A percentile compares a stretch with the other conserved stretches of the same genome.
phyloP scores from a whole-genome alignment of 2,113 vertebrate species.

The Nerophis lumbriciformis region DNA sequence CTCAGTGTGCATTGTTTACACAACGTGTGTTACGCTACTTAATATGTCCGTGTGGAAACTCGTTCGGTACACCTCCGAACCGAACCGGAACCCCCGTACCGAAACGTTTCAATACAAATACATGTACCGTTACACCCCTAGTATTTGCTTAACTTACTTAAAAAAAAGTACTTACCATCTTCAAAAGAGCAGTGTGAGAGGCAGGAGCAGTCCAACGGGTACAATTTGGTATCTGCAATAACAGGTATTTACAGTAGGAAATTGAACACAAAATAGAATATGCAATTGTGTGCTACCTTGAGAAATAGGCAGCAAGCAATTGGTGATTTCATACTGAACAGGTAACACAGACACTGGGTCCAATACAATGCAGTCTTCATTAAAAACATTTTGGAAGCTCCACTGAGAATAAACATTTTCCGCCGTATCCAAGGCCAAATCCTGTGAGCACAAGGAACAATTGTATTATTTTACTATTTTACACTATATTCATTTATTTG shows the following conservation, averaged over 20 bases:
- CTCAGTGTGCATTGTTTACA: too few relatives aligned
- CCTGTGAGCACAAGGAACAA: conserved; percentile 38
- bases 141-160: too few relatives aligned
- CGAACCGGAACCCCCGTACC: too few relatives aligned
- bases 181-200: conserved; percentile 77
- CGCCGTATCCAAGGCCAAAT: conserved; percentile 68
- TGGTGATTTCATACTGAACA: conserved; percentile 83
- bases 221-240: conserved; percentile 73
- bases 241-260: background rate
- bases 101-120: too few relatives aligned
- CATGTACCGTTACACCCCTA: too few relatives aligned
- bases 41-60: too few relatives aligned
- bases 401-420: conserved; percentile 81
- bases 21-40: too few relatives aligned
- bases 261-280: background rate
- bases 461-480: background rate
- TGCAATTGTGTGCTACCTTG: conserved; percentile 64
- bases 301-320: conserved; percentile 74
- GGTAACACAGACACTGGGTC: conserved; percentile 82
- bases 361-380: conserved; percentile 89
- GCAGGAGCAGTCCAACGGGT: conserved; percentile 82
- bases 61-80: too few relatives aligned
- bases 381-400: conserved; percentile 84
- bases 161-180: conserved; percentile 71
- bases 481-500: background rate